These are phyloP conservation scores for Megalops cyprinoides DNA, from an alignment of 2,797 vertebrate species.

Conservation along the genomic window DNA sequence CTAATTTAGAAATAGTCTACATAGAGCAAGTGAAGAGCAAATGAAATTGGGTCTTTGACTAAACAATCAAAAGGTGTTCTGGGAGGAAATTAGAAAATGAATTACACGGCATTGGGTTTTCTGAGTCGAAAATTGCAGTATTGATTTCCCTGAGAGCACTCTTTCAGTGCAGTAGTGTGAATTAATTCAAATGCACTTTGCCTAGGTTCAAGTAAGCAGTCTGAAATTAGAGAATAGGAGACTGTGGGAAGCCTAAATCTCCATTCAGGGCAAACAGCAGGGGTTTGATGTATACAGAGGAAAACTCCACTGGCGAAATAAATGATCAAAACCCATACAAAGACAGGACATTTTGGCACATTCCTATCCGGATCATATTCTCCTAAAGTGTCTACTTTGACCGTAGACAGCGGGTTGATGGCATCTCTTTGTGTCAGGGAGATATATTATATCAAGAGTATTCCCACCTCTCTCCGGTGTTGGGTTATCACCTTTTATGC, in stretches of 20 bases:
- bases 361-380: not conserved
- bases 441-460: not conserved
- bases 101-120: conserved; percentile 69
- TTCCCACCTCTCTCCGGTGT: not conserved
- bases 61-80: conserved; percentile 68
- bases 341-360: not conserved
- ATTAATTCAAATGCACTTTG: conserved; percentile 60
- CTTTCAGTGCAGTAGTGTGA: conserved; percentile 47
- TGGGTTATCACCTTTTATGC: not conserved
- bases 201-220: not conserved
- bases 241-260: not conserved
- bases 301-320: not conserved
- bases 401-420: not conserved
- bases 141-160: conserved; percentile 73
- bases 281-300: not conserved
- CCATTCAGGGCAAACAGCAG: not conserved
- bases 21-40: conserved; percentile 29
- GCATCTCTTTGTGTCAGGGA: not conserved
- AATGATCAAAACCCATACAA: not conserved
- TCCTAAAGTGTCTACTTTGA: not conserved
- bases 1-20: conserved; percentile 60
- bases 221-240: not conserved
- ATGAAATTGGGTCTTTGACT: conserved; percentile 57
- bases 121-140: conserved; percentile 78
- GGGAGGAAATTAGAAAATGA: conserved; percentile 73